Base-by-base conservation (phyloP, 2,113 vertebrate genomes). In the Struthio camelus region DNA sequence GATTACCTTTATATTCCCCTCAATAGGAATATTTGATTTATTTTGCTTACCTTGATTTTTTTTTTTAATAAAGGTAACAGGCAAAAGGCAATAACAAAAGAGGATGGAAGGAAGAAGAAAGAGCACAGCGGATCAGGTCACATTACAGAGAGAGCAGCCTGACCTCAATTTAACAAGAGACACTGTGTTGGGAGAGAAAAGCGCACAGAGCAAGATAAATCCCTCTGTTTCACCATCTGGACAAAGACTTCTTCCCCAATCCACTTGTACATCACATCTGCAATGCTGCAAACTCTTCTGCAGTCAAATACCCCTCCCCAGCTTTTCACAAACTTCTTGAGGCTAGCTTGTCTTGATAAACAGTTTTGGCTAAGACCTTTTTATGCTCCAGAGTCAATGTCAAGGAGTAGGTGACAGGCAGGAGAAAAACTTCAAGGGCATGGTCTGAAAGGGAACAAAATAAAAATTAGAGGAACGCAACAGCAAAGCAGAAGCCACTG, bases 401-500 rank as follows among this genome's bases (percentile, higher is more conserved):
- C 40, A 78, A 75, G 23, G 30, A 82, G 36, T 22, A 46, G 19
- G 10, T 56, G 59, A 61, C 54, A 90, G 38, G 22, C 86, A 59
- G 44, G 18, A 84, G 17, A 44, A 91, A 75, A 71, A 51, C 10
- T 81, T 90, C 44, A 73, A 81, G 27, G 32, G 3, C 54, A 75
- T 7, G 27, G 18, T 38, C 3, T 53, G 71, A 80, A 85, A 80
- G 18, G 61, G 34, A 67, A 82, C 19, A 17, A 90, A 85, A 85
- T 36, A 53, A 11, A 77, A 23, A 8, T 2, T 3, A 40, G 15
- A 67, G 23, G 5, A 4, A 22, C 0, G 0, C 54, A 44, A 76
- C n/a, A 91, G 36, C 19, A 90, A 85, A 90, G 46, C 14, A 70
- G 36, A 83, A 91, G 22, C 14, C 42, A 80, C 13, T 24, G 83